Evolutionary conservation across 2,888 invertebrate species (phyloP).

Genomic region (Pachliopta kotzebuea): DNA sequence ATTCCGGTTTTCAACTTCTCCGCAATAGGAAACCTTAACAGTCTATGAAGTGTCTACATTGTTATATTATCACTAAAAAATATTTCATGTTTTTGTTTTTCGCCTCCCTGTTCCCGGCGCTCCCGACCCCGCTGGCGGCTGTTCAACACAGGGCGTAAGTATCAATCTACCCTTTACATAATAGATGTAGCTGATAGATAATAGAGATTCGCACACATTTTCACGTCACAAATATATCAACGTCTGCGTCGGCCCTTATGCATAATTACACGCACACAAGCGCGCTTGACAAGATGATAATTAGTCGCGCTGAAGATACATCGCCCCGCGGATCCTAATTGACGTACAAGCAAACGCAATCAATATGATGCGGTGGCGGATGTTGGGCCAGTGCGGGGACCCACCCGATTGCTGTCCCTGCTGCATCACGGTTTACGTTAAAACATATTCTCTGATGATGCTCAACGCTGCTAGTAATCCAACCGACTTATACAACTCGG

Average conservation of each 20-base stretch:
- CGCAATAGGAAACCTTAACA: no score
- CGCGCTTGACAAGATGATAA: slow-evolving; percentile 66
- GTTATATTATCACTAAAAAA: no score
- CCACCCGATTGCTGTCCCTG: no score
- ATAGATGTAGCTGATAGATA: slow-evolving; percentile 5
- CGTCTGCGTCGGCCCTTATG: slow-evolving; percentile 57
- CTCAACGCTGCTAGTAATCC: no score
- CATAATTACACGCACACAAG: slow-evolving; percentile 55
- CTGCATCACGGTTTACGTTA: no score
- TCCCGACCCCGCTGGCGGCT: slow-evolving; percentile 3
- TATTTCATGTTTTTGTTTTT: no score
- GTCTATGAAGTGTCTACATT: no score
- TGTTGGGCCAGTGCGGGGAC: no score
- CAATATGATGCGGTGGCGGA: slow-evolving; percentile 62
- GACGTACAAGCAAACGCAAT: slow-evolving; percentile 79
- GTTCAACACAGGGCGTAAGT: slow-evolving; percentile 31
- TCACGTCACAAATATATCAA: slow-evolving; percentile 40
- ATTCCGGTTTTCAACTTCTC: no score
- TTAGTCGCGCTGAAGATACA: slow-evolving; percentile 73
- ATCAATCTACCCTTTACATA: slow-evolving; percentile 11
- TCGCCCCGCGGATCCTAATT: slow-evolving; percentile 73
- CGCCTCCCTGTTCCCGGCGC: neutral
- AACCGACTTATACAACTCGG: no score
- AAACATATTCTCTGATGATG: no score
- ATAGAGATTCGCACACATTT: slow-evolving; percentile 20